phyloP scores from a whole-genome alignment of 2,888 invertebrate species.

The Tolmerus cingulatus region DNA sequence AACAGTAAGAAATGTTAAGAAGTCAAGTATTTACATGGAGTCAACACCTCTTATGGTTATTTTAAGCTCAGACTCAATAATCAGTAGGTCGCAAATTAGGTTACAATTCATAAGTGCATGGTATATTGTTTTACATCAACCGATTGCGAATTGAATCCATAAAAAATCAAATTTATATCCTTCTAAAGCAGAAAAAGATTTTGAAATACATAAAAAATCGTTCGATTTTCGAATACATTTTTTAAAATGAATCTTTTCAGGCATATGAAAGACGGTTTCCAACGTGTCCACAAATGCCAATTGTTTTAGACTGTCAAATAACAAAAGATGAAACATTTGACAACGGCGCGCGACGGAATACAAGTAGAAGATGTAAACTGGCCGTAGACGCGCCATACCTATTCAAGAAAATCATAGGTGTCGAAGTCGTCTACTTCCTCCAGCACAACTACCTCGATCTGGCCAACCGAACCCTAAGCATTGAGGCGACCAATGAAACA shows the following conservation, averaged over 20 bases:
- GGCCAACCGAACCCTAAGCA: constrained; percentile 78
- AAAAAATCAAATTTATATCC: too few species aligned
- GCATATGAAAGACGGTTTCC: constrained; percentile 95
- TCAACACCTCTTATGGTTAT: not conserved
- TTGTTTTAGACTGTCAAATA: constrained; percentile 88
- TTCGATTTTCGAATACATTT: not conserved
- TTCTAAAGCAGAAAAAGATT: not conserved
- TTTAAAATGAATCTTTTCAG: constrained; percentile 65
- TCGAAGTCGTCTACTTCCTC: constrained; percentile 88
- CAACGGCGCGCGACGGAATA: constrained; percentile 79
- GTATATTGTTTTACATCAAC: too few species aligned
- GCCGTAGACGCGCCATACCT: constrained; percentile 94
- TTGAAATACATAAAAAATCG: not conserved
- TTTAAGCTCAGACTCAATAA: not conserved
- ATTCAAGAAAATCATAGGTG: constrained; percentile 93
- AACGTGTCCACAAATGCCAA: constrained; percentile 91
- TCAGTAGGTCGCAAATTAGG: not conserved
- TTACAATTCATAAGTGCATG: not conserved
- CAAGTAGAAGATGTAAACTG: constrained; percentile 86
- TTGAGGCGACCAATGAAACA: constrained; percentile 92
- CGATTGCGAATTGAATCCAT: too few species aligned
- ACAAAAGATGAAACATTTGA: constrained; percentile 78
- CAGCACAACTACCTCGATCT: constrained; percentile 89
- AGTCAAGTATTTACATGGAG: not conserved
- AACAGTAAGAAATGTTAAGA: not conserved